These are phyloP conservation scores for Pycnonotus jocosus DNA, from an alignment of 2,113 vertebrate species.

Conservation along the genomic window DNA sequence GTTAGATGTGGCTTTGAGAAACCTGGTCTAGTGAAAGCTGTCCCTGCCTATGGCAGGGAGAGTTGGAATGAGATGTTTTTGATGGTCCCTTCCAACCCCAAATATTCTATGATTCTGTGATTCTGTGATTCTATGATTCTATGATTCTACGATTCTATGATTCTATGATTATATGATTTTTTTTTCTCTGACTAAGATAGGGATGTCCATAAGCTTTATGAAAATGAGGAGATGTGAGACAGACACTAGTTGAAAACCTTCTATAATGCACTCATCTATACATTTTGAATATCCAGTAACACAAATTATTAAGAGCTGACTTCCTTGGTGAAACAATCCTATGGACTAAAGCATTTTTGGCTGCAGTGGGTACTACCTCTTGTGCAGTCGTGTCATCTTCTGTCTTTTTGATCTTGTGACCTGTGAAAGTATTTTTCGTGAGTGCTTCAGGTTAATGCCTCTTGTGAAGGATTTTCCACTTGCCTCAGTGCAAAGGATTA, in stretches of 20 bases:
- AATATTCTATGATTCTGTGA: not conserved
- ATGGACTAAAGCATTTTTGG: not conserved
- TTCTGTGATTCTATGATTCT: not conserved
- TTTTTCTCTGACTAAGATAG: not conserved
- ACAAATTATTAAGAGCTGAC: not conserved
- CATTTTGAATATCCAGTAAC: not conserved
- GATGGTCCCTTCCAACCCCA: not conserved
- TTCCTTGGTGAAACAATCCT: not conserved
- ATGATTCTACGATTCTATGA: not conserved
- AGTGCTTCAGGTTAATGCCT: not conserved
- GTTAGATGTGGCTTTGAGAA: not conserved
- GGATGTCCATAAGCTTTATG: not conserved
- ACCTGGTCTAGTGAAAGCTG: not conserved
- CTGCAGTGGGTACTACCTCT: not conserved
- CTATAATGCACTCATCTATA: not conserved
- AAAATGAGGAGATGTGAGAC: not conserved
- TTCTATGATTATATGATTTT: no score
- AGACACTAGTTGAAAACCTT: not conserved
- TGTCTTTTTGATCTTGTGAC: not conserved
- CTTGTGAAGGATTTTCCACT: not conserved
- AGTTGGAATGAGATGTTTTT: not conserved
- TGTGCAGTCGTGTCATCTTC: not conserved
- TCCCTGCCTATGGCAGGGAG: no score
- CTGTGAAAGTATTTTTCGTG: not conserved
- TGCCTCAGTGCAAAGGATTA: not conserved